Evolutionary conservation across 2,797 vertebrate genomes (phyloP).

Genomic region (Xenops minutus): DNA sequence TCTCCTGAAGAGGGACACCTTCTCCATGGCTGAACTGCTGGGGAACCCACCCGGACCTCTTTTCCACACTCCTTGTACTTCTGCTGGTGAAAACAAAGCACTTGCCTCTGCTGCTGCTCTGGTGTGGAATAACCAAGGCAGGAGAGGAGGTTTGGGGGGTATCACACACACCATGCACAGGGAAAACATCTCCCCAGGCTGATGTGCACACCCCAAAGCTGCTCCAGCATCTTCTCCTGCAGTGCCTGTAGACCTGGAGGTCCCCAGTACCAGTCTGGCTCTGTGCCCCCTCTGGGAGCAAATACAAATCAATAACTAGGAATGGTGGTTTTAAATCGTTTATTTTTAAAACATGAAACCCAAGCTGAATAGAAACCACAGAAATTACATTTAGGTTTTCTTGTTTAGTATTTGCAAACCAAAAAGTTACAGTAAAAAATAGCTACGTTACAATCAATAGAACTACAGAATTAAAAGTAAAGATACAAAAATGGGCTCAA

Average conservation of each 20-base stretch:
- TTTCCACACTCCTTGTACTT: not conserved
- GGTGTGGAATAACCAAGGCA: not conserved
- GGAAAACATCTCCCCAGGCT: not conserved
- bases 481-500: slow-evolving; percentile 61
- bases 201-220: not conserved
- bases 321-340: slow-evolving; percentile 69
- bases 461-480: slow-evolving; percentile 70
- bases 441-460: slow-evolving; percentile 73
- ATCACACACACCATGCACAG: rapidly evolving
- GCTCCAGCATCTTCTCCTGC: not conserved
- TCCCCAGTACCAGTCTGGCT: not conserved
- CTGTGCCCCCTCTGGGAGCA: rapidly evolving
- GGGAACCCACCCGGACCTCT: rapidly evolving
- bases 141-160: not conserved
- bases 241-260: rapidly evolving
- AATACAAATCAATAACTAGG: not conserved
- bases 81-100: rapidly evolving
- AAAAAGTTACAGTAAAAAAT: slow-evolving; percentile 77
- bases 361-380: slow-evolving; percentile 94
- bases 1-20: not conserved
- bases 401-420: slow-evolving; percentile 86
- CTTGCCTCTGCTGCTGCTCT: rapidly evolving
- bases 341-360: slow-evolving; percentile 95
- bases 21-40: rapidly evolving
- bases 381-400: slow-evolving; percentile 89